Evolutionary conservation across 2,888 invertebrate genomes (phyloP), one percentile per base, ranked within the genome.

Genomic region (Lydus trimaculatus): DNA sequence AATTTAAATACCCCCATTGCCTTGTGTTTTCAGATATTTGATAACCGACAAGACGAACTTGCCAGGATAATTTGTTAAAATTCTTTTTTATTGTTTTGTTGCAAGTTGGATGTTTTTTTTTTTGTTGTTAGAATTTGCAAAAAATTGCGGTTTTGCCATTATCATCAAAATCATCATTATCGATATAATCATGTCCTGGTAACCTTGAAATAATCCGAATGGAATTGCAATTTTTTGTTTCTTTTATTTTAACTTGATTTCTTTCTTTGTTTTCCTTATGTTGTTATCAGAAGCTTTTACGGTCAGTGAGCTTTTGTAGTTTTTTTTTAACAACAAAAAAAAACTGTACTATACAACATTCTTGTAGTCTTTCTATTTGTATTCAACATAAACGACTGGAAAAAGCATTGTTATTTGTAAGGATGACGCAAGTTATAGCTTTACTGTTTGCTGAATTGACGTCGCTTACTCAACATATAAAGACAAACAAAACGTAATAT

Each of bases 1-100:
- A 23, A 65, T 69, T 69, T 69, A 70, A 70, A 65, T 48, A 58
- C 61, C 48, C n/a, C 69, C 58, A 68, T 69, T 65, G 64, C 64
- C 64, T 31, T 58, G 70, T 58, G 70, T 67, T 63, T 70, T 67
- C 43, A 70, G 69, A 63, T 69, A 65, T 65, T 65, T 63, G 58
- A 62, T 64, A 63, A 67, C 64, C 28, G 43, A 13, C 43, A 17
- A n/a, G 48, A 20, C 56, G n/a, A 56, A 56, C 56, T 56, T 56
- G n/a, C n/a, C 56, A 56, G 15, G 28, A 28, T 56, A 56, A 56
- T 56, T 28, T 56, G 56, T 56, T 28, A 56, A 56, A 56, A 13
- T 28, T 56, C 28, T 56, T 28, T 13, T 28, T 28, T 56, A 15
- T 56, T 56, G 23, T 48, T 48, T 23, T 28, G 28, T 28, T 28